These are phyloP conservation scores for Hirtodrosophila trivittata DNA, from an alignment of 2,888 invertebrate species.

Conservation along the genomic window DNA sequence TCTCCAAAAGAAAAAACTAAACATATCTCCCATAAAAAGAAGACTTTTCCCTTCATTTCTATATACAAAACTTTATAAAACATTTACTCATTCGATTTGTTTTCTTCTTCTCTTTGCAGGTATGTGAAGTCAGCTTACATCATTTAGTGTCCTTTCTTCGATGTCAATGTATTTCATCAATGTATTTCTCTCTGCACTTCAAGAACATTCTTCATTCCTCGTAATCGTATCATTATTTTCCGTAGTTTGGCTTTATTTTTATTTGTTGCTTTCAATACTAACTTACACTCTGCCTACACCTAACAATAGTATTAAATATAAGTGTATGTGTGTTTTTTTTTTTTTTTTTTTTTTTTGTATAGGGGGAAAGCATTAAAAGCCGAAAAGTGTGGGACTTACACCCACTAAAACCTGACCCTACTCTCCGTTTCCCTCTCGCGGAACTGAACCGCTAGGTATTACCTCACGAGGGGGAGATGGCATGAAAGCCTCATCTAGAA, in stretches of 20 bases:
- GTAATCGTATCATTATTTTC: conserved; percentile 27
- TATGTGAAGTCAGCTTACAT: conserved; percentile 26
- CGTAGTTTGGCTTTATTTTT: conserved; percentile 27
- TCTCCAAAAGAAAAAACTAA: too few species aligned
- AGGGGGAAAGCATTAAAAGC: too few species aligned
- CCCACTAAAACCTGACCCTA: too few species aligned
- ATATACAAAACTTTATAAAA: too few species aligned
- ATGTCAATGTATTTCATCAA: conserved; percentile 57
- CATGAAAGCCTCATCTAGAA: too few species aligned
- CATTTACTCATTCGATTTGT: background rate
- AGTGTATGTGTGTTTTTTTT: conserved; percentile 25
- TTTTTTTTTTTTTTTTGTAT: too few species aligned
- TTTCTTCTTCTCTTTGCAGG: conserved; percentile 39
- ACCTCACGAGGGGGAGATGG: too few species aligned
- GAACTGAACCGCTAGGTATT: too few species aligned
- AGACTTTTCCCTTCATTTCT: too few species aligned
- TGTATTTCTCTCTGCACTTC: conserved; percentile 39
- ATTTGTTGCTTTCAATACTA: conserved; percentile 39
- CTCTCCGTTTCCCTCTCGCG: too few species aligned
- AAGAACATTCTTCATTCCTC: conserved; percentile 21
- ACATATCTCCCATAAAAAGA: too few species aligned
- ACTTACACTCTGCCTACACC: conserved; percentile 24
- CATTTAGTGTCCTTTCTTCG: conserved; percentile 25
- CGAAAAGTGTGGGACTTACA: too few species aligned
- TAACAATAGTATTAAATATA: conserved; percentile 12